Base-by-base conservation (phyloP, 2,113 vertebrate genomes). In the Pavo muticus region DNA sequence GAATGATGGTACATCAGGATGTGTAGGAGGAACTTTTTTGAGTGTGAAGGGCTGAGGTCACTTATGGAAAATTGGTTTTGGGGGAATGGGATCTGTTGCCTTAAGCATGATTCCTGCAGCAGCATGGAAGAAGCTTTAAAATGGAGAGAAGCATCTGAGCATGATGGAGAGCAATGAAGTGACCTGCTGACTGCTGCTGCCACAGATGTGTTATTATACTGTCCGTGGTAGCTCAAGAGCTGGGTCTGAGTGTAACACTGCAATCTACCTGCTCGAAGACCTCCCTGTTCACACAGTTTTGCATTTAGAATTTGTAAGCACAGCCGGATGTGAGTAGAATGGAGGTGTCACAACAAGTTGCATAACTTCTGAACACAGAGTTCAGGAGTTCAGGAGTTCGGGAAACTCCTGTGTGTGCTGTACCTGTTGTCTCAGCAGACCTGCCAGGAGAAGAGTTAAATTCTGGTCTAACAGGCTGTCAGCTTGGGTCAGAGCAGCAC, bases 31-130 rank as follows among this genome's bases (percentile, higher is more conserved):
- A 74, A 18, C 7, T 39, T 5, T 30, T 60, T n/a, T 52, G 18
- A 18, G 16, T 57, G 4, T 45, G 40, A 78, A 11, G 56, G 4
- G 8, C 18, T 45, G 23, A 54, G 10, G 4, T 13, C 67, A 16
- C 23, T 68, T 48, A 39, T 3, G 10, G 15, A 87, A 84, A 64
- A 44, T 3, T 0, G 0, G 29, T 68, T 79, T 59, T 45, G 18
- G 1, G 3, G 35, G 13, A 45, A 1, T 1, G 30, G 9, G 35
- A 12, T 19, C 30, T 52, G 3, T 6, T 52, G 3, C 4, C 32
- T 65, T 70, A 45, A 4, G 10, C 11, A 65, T 39, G 30, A 54
- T 5, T 78, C 15, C 35, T 37, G 30, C 29, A 6, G 18, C 30
- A 17, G 10, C 5, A 19, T 20, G 8, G 14, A 57, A 83, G 11